phyloP scores from a whole-genome alignment of 2,888 invertebrate genomes.

The Quadroppia sp. region DNA sequence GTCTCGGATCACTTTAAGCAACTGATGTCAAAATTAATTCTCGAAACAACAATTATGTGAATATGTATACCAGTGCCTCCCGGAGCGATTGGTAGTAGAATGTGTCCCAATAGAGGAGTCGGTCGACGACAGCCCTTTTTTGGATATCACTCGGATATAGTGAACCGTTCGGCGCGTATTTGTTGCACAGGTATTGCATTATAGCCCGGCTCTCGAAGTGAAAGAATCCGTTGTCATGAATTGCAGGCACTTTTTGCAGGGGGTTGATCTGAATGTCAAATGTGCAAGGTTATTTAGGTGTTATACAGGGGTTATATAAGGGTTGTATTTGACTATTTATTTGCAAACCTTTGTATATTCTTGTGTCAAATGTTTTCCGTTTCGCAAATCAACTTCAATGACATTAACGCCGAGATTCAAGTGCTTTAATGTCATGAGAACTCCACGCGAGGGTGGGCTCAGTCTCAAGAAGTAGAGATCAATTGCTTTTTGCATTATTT shows the following conservation, averaged over 20 bases:
- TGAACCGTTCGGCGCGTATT: conserved; percentile 68
- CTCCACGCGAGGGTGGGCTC: conserved; percentile 40
- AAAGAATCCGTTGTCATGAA: conserved; percentile 72
- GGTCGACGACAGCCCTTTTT: conserved; percentile 69
- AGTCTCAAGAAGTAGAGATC: conserved; percentile 32
- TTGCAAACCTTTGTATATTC: conserved; percentile 33
- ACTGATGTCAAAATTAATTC: not conserved
- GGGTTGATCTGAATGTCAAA: conserved; percentile 50
- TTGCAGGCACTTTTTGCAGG: conserved; percentile 75
- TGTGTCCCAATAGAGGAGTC: conserved; percentile 55
- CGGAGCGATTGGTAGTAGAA: conserved; percentile 66
- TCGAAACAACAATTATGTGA: not conserved
- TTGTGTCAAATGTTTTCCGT: not conserved
- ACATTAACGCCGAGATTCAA: conserved; percentile 2
- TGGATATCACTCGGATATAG: conserved; percentile 69
- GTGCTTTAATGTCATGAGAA: conserved; percentile 4
- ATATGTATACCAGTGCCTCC: conserved; percentile 63
- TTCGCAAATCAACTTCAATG: conserved; percentile 8
- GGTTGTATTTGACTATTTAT: not conserved
- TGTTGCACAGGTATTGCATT: conserved; percentile 69
- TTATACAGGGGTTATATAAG: not conserved
- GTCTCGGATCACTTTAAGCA: not conserved
- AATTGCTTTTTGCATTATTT: too few species aligned
- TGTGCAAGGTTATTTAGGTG: not conserved
- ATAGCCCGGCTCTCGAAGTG: conserved; percentile 72